Conservation (phyloP, 2,797 vertebrate genomes). For the Rhabdophis nuchalis region DNA sequence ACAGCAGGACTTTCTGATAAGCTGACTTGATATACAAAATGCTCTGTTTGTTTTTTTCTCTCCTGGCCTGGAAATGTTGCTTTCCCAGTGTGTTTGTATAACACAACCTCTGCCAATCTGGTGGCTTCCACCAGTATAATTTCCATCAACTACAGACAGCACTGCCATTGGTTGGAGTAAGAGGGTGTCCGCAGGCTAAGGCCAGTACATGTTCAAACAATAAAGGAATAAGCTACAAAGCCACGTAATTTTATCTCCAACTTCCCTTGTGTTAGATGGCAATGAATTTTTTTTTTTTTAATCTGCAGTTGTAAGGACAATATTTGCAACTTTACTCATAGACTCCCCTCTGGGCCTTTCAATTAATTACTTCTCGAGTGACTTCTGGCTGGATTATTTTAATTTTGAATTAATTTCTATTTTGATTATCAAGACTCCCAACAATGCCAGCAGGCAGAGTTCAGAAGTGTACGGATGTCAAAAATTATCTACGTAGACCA, state of each 20-base stretch:
- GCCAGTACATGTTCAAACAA: background rate
- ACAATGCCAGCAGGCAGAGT: conserved; percentile 46
- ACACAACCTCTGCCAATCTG: background rate
- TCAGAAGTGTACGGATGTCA: conserved; percentile 53
- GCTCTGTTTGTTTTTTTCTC: background rate
- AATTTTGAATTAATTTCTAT: conserved; percentile 60
- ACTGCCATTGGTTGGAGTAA: background rate
- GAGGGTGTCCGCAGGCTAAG: background rate
- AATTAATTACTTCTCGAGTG: conserved; percentile 41
- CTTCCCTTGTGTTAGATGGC: background rate
- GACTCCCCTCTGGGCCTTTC: conserved; percentile 27
- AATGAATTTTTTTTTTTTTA: conserved; percentile 52
- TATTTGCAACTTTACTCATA: background rate
- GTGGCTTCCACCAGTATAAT: background rate
- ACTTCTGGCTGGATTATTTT: conserved; percentile 24
- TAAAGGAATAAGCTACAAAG: background rate
- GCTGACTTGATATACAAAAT: background rate
- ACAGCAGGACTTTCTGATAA: background rate
- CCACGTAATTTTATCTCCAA: conserved; percentile 33
- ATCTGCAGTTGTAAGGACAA: conserved; percentile 57
- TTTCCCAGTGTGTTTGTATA: background rate
- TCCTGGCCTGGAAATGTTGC: background rate
- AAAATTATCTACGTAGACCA: conserved; percentile 58
- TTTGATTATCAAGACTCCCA: conserved; percentile 61
- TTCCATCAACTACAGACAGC: background rate